Evolutionary conservation across 1,140 invertebrate species (phyloP).

Genomic region (Plodia interpunctella): DNA sequence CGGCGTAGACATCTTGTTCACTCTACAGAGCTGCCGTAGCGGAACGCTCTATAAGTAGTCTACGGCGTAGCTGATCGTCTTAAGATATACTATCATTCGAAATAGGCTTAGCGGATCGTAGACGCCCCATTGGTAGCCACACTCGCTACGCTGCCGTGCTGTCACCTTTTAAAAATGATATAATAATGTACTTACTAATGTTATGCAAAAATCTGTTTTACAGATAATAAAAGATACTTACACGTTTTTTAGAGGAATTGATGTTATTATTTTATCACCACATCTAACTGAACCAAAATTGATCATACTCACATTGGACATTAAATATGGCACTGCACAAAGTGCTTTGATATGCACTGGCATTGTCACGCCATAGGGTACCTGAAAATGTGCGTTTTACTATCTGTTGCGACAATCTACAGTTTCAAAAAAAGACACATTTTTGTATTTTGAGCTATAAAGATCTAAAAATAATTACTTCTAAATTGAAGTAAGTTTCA

Average conservation of each 20-base stretch:
- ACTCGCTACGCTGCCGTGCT: background rate
- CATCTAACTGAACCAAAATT: constrained; percentile 63
- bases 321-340: constrained; percentile 63
- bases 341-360: constrained; percentile 57
- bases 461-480: constrained; percentile 29
- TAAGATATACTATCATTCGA: too few species aligned
- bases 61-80: background rate
- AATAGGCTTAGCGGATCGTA: background rate
- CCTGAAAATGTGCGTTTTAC: constrained; percentile 26
- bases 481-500: constrained; percentile 52
- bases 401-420: too few species aligned
- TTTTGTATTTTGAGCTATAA: too few species aligned
- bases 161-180: too few species aligned
- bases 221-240: constrained; percentile 32
- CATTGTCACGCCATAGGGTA: constrained; percentile 60
- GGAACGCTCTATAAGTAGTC: background rate
- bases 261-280: constrained; percentile 58
- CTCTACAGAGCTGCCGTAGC: too few species aligned
- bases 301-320: constrained; percentile 45
- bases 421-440: too few species aligned
- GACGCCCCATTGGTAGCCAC: too few species aligned
- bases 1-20: background rate
- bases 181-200: too few species aligned
- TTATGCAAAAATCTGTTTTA: too few species aligned
- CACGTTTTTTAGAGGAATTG: constrained; percentile 68